A percentile compares a stretch with the other conserved stretches of the same genome.
Conservation (phyloP, 2,888 invertebrate species). For the Scaptomyza caliginosa region DNA sequence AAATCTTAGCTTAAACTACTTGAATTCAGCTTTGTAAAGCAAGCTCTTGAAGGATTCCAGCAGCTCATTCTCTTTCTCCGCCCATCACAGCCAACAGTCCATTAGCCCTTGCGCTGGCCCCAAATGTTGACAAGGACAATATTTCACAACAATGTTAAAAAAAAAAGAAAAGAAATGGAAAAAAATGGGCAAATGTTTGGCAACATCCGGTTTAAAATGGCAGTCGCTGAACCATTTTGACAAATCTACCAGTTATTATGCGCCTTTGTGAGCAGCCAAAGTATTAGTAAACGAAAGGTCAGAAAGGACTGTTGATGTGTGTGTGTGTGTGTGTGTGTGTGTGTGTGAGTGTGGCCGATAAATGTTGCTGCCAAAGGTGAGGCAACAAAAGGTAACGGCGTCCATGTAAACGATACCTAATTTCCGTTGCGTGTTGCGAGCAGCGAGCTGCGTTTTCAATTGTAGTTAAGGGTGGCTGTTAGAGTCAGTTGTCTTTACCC, state of each 20-base stretch:
- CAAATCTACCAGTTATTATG: constrained; percentile 73
- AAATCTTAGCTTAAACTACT: no score
- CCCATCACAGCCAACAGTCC: constrained; percentile 11
- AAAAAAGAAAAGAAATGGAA: neutral
- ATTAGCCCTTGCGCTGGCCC: constrained; percentile 30
- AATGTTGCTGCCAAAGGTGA: constrained; percentile 28
- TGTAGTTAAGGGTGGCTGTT: constrained; percentile 2
- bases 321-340: neutral
- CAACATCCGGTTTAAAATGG: constrained; percentile 78
- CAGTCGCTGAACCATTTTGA: constrained; percentile 66
- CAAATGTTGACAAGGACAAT: constrained; percentile 38
- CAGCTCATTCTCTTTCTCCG: neutral
- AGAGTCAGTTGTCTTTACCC: neutral
- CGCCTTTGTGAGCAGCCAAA: constrained; percentile 49
- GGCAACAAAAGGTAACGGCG: constrained; percentile 52
- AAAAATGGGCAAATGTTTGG: constrained; percentile 62
- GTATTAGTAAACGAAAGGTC: constrained; percentile 24
- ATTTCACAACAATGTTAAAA: constrained; percentile 18
- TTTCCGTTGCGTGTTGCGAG: constrained; percentile 66
- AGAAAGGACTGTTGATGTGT: constrained; percentile 57
- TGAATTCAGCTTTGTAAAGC: no score
- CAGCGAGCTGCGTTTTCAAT: constrained; percentile 3
- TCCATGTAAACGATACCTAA: constrained; percentile 78
- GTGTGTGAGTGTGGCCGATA: constrained; percentile 39
- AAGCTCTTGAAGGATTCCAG: neutral